Evolutionary conservation across 2,797 vertebrate genomes (phyloP).

Genomic region (Phrynocephalus guinanensis): DNA sequence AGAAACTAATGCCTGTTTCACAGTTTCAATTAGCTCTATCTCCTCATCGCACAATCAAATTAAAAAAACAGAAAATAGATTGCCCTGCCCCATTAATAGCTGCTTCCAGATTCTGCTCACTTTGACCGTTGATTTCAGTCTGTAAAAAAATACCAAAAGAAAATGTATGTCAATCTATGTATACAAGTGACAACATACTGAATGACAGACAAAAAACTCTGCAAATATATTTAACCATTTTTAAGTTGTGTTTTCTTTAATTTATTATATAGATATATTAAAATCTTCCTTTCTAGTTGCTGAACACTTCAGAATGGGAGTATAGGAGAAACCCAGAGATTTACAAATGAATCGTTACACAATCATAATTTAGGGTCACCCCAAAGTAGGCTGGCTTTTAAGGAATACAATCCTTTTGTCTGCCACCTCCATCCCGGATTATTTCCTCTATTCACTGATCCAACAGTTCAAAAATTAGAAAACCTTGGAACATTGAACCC

Average conservation of each 20-base stretch:
- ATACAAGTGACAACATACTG: background rate
- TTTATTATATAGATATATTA: no score
- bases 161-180: background rate
- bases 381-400: no score
- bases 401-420: no score
- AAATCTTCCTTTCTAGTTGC: no score
- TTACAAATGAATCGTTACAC: background rate
- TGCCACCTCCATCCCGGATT: no score
- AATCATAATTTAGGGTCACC: background rate
- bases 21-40: slow-evolving; percentile 45
- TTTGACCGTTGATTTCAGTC: slow-evolving; percentile 63
- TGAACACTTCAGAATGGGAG: background rate
- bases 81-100: slow-evolving; percentile 33
- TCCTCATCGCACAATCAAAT: slow-evolving; percentile 60
- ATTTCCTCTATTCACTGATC: background rate
- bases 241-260: background rate
- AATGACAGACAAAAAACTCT: no score
- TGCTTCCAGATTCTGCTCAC: slow-evolving; percentile 56
- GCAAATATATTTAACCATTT: background rate
- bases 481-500: background rate
- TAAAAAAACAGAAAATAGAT: slow-evolving; percentile 32
- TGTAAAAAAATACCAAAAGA: slow-evolving; percentile 64
- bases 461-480: background rate
- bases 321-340: no score
- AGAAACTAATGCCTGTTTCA: slow-evolving; percentile 31